Base-by-base conservation (phyloP, 2,797 vertebrate species). In the Aselliscus stoliczkanus region DNA sequence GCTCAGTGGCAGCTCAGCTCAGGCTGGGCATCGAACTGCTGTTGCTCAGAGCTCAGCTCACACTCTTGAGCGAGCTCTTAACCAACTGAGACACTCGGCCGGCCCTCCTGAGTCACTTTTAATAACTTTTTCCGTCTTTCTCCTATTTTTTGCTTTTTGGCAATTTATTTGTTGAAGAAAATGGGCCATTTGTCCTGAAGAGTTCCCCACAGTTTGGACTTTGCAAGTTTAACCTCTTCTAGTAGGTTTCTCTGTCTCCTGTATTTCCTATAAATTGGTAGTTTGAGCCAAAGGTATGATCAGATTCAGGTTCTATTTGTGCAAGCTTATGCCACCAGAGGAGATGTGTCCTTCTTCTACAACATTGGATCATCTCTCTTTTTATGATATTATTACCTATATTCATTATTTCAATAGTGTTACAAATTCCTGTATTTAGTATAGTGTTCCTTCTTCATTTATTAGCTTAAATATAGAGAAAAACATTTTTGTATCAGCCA, bases 101-200 rank as follows among this genome's bases (percentile, higher is more conserved):
- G n/a, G n/a, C n/a, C n/a, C n/a, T 31, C 21, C 37, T 76, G 42
- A 39, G 60, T 58, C 37, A 58, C 34, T 70, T 56, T 14, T 6
- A 54, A 27, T 58, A 21, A 3, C n/a, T 91, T 82, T 69, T 83
- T 18, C 15, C 58, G 14, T 89, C 14, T 10, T 47, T 79, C 11
- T 72, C 7, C 1, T 44, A 15, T 31, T 25, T 27, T 44, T 72
- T 44, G 11, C 2, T 17, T 27, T 17, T 7, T 42, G 25, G 21
- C 50, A 44, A 20, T 60, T 76, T 88, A 58, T 83, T 93, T 90
- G 39, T 95, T 82, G n/a, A 95, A 76, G 80, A 90, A 87, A 76
- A 4, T 34, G 18, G 37, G 7, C 62, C 13, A 83, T 87, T 76
- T 85, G 15, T 67, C 31, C n/a, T 76, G 23, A 90, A 89, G 27